Base-by-base conservation (phyloP, 2,113 vertebrate genomes). In the Morone chrysops region DNA sequence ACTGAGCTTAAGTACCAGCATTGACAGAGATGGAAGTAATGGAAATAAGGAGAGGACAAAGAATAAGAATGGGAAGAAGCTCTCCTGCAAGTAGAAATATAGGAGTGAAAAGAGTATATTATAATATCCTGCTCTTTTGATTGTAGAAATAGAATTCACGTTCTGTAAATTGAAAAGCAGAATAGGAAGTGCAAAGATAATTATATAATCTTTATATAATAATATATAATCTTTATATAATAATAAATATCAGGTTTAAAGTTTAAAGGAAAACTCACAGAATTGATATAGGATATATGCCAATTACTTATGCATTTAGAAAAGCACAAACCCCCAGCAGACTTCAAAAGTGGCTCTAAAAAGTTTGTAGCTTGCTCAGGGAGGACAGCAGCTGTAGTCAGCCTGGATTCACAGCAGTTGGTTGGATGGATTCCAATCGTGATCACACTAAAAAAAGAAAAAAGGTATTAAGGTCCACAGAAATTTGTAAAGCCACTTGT, bases 1-100 rank as follows among this genome's bases (percentile, higher is more conserved):
- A 60, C 40, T 38, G 51, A 67, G 40, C 72, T 76, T 22, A 68
- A 80, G 72, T 36, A 65, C 10, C 47, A 38, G 45, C 77, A 56
- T 20, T 45, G 67, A 40, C 68, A 59, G 69, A 83, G 65, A 57
- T 48, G 2, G 38, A 73, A 13, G 59, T 18, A 8, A 62, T 54
- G 47, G 66, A 51, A 72, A 75, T 43, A 16, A 63, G 14, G 17
- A 40, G 47, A 75, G 20, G 41, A 45, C 18, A 40, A 41, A 12
- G 48, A 76, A 50, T 11, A 51, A 47, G 25, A 68, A 31, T 12
- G 20, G 6, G 8, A 25, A 31, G 53, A 12, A 38, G 13, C 11
- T 4, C 41, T 20, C 13, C 25, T 18, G 31, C 36, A 57, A 14
- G 47, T 41, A 18, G 59, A 71, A 41, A 36, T 5, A 48, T 36